Evolutionary conservation across 2,888 invertebrate genomes (phyloP).

Genomic region (Xylota sylvarum): DNA sequence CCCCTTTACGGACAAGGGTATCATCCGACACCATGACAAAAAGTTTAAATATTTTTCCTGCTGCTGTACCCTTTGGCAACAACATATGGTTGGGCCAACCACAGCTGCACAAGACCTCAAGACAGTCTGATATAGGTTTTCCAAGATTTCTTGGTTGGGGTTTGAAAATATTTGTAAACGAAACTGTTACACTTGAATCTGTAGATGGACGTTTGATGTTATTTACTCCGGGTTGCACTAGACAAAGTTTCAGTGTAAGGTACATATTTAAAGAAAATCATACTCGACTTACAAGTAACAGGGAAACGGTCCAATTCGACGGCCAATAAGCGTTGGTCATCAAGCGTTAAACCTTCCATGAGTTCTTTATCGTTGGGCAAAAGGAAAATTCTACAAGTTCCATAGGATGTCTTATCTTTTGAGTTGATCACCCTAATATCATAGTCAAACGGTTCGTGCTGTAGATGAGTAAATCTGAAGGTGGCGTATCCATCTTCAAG

Average conservation of each 20-base stretch:
- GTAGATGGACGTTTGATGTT: no score
- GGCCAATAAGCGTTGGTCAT: not conserved
- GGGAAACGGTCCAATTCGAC: no score
- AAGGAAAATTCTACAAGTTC: conserved; percentile 83
- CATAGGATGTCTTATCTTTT: no score
- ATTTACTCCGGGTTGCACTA: not conserved
- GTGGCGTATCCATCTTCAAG: conserved; percentile 87
- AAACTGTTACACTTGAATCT: no score
- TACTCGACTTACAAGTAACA: no score
- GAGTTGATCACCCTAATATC: conserved; percentile 86
- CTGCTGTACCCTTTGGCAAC: conserved; percentile 86
- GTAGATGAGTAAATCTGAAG: conserved; percentile 86
- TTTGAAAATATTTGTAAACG: not conserved
- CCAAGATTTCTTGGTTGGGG: not conserved
- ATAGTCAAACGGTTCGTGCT: conserved; percentile 89
- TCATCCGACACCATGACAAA: conserved; percentile 91
- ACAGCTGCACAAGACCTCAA: conserved; percentile 50
- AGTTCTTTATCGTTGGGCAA: conserved; percentile 87
- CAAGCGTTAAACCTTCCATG: conserved; percentile 85
- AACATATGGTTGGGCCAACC: conserved; percentile 86
- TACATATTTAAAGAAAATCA: not conserved
- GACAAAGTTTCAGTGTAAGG: not conserved
- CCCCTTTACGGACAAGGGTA: conserved; percentile 34
- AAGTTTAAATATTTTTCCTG: conserved; percentile 88
- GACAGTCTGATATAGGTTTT: not conserved